Percentiles rank a stretch among this genome's conserved stretches.
Conservation (phyloP, 2,888 invertebrate species). For the Endotricha flammealis region DNA sequence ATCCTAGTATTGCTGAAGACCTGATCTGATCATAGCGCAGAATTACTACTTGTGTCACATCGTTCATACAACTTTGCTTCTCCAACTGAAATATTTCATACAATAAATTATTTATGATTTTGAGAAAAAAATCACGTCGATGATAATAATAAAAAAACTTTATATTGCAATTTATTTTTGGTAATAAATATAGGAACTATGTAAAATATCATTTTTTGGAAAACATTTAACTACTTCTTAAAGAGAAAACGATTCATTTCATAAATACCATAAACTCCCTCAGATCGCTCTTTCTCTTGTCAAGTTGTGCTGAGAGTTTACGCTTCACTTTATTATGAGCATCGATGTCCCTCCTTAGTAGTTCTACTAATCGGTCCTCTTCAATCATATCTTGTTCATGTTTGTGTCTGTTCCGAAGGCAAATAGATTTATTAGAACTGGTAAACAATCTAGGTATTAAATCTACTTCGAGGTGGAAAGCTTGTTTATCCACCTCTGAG, state of each 20-base stretch:
- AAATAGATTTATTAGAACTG: no score
- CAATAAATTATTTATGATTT: no score
- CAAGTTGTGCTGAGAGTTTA: conserved; percentile 73
- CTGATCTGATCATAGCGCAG: conserved; percentile 84
- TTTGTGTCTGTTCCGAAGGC: conserved; percentile 57
- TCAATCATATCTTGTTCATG: conserved; percentile 80
- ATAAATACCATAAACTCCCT: conserved; percentile 80
- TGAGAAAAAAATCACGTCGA: no score
- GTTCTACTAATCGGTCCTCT: conserved; percentile 75
- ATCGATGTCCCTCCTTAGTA: conserved; percentile 79
- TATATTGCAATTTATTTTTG: no score
- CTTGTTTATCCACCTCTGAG: no score
- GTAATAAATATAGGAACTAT: no score
- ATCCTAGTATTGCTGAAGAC: conserved; percentile 61
- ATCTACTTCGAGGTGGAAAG: no score
- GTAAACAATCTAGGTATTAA: no score
- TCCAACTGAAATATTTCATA: conserved; percentile 73
- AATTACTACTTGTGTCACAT: conserved; percentile 83
- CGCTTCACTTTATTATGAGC: conserved; percentile 76
- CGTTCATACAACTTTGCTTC: conserved; percentile 87
- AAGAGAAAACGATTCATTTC: background rate
- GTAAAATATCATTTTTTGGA: no score
- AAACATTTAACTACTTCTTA: background rate
- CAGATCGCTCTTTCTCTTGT: conserved; percentile 77
- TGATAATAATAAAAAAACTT: no score